These are phyloP conservation scores for Propithecus perrieri DNA, from an alignment of 2,797 vertebrate genomes.

Conservation along the genomic window DNA sequence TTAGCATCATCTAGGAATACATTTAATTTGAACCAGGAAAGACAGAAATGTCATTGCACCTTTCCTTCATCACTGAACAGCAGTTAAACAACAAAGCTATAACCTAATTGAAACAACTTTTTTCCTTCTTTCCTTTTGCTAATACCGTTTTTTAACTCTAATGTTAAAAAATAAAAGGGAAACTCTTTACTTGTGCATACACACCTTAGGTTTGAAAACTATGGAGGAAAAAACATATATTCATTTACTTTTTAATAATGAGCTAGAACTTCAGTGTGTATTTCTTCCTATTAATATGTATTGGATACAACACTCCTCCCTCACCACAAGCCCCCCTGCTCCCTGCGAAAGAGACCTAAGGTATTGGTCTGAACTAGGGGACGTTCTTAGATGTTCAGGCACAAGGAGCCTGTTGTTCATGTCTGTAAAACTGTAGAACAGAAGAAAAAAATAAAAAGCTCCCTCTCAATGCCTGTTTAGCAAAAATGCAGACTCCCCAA, in stretches of 20 bases:
- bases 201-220: constrained; percentile 25
- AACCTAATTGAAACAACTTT: neutral
- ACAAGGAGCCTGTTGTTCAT: neutral
- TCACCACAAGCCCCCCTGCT: neutral
- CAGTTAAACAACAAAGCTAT: neutral
- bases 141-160: constrained; percentile 20
- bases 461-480: neutral
- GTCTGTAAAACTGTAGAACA: neutral
- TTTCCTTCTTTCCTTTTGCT: neutral
- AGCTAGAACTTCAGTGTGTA: neutral
- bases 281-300: neutral
- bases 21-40: neutral
- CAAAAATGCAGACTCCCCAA: constrained; percentile 4
- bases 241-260: neutral
- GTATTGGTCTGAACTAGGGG: neutral
- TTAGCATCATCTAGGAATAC: neutral
- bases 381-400: neutral
- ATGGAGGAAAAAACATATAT: neutral
- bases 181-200: neutral
- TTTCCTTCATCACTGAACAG: neutral
- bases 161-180: constrained; percentile 53
- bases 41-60: neutral
- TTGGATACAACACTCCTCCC: neutral
- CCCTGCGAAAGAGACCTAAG: neutral
- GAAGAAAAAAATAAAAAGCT: neutral